Evolutionary conservation across 2,113 vertebrate genomes (phyloP).

Genomic region (Miniopterus natalensis): DNA sequence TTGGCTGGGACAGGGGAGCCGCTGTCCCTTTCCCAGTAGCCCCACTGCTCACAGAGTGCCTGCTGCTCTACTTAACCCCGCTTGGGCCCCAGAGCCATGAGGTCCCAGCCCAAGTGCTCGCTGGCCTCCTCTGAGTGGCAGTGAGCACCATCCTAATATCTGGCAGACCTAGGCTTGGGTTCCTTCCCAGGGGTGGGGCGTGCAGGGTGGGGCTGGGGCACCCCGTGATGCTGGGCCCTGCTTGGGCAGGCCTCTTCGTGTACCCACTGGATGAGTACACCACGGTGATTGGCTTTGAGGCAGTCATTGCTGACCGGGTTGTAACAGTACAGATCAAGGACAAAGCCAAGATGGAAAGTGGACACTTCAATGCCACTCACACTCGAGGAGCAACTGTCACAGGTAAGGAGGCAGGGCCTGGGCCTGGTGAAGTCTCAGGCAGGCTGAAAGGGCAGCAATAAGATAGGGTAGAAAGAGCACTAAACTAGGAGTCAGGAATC

Average conservation of each 20-base stretch:
- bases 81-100: background rate
- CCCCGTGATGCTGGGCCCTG: background rate
- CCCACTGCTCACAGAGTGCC: background rate
- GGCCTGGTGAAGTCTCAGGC: background rate
- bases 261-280: conserved; percentile 95
- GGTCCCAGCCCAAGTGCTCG: background rate
- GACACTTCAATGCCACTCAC: conserved; percentile 82
- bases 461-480: background rate
- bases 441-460: background rate
- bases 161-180: rapidly evolving
- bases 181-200: background rate
- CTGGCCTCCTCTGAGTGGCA: background rate
- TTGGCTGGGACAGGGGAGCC: too few species aligned
- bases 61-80: rapidly evolving
- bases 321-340: conserved; percentile 96
- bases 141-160: rapidly evolving
- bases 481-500: background rate
- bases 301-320: conserved; percentile 90
- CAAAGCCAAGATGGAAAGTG: conserved; percentile 94
- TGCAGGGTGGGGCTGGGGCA: background rate
- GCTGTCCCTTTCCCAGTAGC: background rate
- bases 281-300: conserved; percentile 95
- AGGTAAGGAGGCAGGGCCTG: conserved; percentile 86
- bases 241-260: conserved; percentile 93
- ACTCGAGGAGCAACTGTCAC: conserved; percentile 83